Evolutionary conservation across 2,113 vertebrate genomes (phyloP), one percentile per base, ranked within the genome.

Genomic region (Leucopsar rothschildi): DNA sequence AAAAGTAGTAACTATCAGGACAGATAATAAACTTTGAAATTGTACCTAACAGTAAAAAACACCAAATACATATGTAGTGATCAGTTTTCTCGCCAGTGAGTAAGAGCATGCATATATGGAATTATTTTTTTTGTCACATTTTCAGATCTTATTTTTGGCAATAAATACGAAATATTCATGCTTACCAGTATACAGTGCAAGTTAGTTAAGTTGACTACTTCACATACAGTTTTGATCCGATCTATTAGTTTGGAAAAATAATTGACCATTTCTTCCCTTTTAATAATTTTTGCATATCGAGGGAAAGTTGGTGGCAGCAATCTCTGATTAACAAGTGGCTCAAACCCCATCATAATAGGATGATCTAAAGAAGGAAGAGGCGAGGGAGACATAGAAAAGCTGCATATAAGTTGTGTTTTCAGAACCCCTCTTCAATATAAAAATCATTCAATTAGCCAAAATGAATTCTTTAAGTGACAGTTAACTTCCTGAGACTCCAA

Each of bases 291-390:
- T 97, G 99, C 99, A 28, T 99, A 99, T 95, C 99, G 98, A 81
- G 99, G 99, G 88, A 99, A 99, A 37, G 99, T 99, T 17, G 99
- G 99, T 11, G 99, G 99, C 87, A 99, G 98, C 82, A 99, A 97
- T 68, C 99, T 98, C 98, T 99, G 99, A 97, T 99, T 99, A 92
- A 99, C 99, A 72, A 99, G 98, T 2, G 99, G 99, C 88, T 99
- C 99, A 97, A 99, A 99, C 27, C 99, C 99, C 99, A 99, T 99
- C 99, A 99, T 99, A 96, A 99, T 99, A 42, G 99, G 99, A 91
- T 99, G 99, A 98, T 99, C 99, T 99, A 97, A 78, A 86, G 86
- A 88, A 75, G 39, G n/a, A 49, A 6, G 10, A 27, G 9, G 6
- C 8, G 3, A 84, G 18, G 49, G 8, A 77, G 8, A 71, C 10